phyloP scores from a whole-genome alignment of 2,113 vertebrate genomes.

The Bujurquina vittata region DNA sequence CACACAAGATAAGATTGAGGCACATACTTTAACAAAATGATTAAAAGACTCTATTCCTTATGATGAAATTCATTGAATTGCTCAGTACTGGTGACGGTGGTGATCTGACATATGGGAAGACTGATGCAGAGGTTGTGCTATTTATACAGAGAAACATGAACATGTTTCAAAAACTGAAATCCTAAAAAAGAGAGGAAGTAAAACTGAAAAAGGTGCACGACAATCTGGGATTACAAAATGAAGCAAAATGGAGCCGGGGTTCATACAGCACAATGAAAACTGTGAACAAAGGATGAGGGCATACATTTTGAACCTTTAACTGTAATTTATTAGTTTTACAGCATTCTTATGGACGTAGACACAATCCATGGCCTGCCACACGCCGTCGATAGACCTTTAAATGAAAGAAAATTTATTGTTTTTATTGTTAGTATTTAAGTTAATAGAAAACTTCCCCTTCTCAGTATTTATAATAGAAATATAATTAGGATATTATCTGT shows the following conservation, averaged over 20 bases:
- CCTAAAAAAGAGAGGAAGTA: neutral
- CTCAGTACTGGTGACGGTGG: neutral
- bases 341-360: neutral
- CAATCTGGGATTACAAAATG: neutral
- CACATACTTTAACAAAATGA: neutral
- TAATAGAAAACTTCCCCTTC: neutral
- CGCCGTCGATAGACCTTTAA: neutral
- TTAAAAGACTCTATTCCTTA: neutral
- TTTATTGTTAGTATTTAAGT: neutral
- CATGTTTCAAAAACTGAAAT: neutral
- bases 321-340: neutral
- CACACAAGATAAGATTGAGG: neutral
- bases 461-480: neutral
- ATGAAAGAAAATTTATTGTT: neutral
- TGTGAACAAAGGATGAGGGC: neutral
- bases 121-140: neutral
- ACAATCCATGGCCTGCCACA: neutral
- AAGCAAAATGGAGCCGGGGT: neutral
- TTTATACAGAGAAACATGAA: neutral
- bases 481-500: neutral
- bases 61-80: neutral
- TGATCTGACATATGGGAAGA: neutral
- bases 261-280: neutral
- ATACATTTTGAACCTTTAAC: neutral
- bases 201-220: neutral